Percentiles rank a stretch among this genome's conserved stretches.
Evolutionary conservation across 2,888 invertebrate species (phyloP).

Genomic region (Protophormia terraenovae): DNA sequence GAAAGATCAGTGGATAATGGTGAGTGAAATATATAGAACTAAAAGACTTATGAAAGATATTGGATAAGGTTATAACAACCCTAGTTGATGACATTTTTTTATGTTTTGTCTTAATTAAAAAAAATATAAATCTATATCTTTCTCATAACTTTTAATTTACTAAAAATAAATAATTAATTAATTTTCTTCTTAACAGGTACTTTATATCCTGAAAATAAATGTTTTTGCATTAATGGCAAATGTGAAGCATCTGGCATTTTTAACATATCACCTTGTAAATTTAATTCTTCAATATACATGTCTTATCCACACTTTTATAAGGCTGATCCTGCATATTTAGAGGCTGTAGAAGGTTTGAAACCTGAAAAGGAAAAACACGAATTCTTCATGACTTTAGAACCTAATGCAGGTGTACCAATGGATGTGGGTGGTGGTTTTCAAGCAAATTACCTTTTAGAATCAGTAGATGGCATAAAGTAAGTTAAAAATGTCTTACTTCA

Average conservation of each 20-base stretch:
- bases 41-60: too few relatives aligned
- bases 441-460: slow-evolving; percentile 87
- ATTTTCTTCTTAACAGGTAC: slow-evolving; percentile 81
- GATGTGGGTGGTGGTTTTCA: slow-evolving; percentile 90
- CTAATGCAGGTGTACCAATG: slow-evolving; percentile 89
- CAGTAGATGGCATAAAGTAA: slow-evolving; percentile 85
- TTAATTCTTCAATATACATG: slow-evolving; percentile 89
- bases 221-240: slow-evolving; percentile 86
- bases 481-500: slow-evolving; percentile 71
- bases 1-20: slow-evolving; percentile 87
- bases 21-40: slow-evolving; percentile 72
- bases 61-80: too few relatives aligned
- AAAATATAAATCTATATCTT: too few relatives aligned
- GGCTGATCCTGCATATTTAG: slow-evolving; percentile 86
- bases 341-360: slow-evolving; percentile 86
- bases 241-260: slow-evolving; percentile 88
- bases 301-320: slow-evolving; percentile 92
- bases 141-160: too few relatives aligned
- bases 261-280: slow-evolving; percentile 88
- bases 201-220: slow-evolving; percentile 84
- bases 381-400: slow-evolving; percentile 89
- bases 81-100: too few relatives aligned
- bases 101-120: too few relatives aligned
- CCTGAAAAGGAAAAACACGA: slow-evolving; percentile 88
- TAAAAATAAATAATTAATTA: neutral